phyloP scores from a whole-genome alignment of 1,140 invertebrate genomes.

The Homarus americanus region DNA sequence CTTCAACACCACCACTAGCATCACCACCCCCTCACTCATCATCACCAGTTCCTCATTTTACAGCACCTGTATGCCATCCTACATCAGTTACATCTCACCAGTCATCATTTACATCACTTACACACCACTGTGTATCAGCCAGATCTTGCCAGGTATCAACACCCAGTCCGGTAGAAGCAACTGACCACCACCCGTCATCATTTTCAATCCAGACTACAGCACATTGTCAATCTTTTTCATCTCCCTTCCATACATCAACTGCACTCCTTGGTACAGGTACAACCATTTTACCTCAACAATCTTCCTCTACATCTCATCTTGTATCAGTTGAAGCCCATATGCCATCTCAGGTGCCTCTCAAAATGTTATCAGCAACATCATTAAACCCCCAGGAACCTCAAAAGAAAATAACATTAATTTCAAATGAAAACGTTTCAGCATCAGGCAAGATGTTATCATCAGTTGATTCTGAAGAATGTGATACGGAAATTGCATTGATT shows the following conservation, averaged over 20 bases:
- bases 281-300: neutral
- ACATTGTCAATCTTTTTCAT: neutral
- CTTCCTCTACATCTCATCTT: neutral
- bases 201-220: too few relatives aligned
- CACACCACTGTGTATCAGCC: neutral
- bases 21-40: neutral
- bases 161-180: neutral
- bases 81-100: neutral
- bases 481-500: neutral
- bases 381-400: neutral
- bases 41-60: neutral
- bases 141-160: neutral
- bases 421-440: neutral
- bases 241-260: neutral
- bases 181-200: neutral
- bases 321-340: neutral
- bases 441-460: neutral
- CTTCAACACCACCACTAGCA: neutral
- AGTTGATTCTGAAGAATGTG: neutral
- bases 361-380: neutral
- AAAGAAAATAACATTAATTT: neutral
- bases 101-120: neutral
- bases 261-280: neutral
- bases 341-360: neutral
- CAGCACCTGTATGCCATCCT: neutral